phyloP scores from a whole-genome alignment of 2,113 vertebrate genomes.

The Melanostigma gelatinosum region DNA sequence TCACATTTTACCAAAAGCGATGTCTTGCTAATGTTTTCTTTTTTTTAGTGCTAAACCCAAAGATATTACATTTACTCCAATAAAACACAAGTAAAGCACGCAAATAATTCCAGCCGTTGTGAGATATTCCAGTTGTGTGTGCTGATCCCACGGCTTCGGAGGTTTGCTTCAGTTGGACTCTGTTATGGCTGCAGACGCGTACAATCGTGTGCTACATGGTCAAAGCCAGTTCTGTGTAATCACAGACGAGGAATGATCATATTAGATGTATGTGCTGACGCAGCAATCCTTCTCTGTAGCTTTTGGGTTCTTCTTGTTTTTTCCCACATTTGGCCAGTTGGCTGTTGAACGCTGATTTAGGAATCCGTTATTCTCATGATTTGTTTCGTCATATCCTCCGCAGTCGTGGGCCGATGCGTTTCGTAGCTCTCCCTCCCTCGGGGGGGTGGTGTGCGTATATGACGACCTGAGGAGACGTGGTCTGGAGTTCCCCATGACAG shows the following conservation, averaged over 20 bases:
- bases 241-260: slow-evolving; percentile 15
- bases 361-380: background rate
- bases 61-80: background rate
- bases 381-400: background rate
- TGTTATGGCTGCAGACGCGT: background rate
- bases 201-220: background rate
- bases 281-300: background rate
- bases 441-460: slow-evolving; percentile 92
- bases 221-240: background rate
- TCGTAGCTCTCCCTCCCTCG: slow-evolving; percentile 91
- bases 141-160: slow-evolving; percentile 3
- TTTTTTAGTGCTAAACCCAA: background rate
- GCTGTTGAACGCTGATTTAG: background rate
- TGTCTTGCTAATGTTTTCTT: background rate
- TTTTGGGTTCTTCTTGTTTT: background rate
- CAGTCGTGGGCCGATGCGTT: slow-evolving; percentile 98
- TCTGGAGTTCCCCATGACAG: slow-evolving; percentile 97
- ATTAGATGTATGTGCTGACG: background rate
- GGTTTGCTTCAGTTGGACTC: background rate
- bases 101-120: background rate
- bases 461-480: slow-evolving; percentile 94
- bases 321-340: background rate
- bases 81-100: background rate
- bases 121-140: background rate
- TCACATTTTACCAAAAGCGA: background rate